Evolutionary conservation across 2,888 invertebrate species (phyloP).

Genomic region (Piscicola geometra): DNA sequence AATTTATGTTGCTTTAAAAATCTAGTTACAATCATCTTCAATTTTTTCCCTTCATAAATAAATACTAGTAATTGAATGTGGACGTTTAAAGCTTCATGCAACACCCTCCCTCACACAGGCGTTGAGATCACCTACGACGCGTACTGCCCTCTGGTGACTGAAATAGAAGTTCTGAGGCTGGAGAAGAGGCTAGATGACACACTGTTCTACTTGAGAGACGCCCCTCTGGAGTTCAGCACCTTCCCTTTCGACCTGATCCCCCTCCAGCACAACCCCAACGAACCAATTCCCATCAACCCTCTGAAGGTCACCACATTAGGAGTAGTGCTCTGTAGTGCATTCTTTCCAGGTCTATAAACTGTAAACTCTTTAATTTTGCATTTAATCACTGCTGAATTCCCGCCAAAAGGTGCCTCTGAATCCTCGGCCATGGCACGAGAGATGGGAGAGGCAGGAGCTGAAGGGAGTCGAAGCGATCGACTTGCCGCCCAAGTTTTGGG

Average conservation of each 20-base stretch:
- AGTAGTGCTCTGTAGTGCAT: not conserved
- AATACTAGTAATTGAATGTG: not conserved
- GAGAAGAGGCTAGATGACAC: constrained; percentile 88
- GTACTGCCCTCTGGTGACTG: constrained; percentile 86
- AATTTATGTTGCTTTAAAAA: not conserved
- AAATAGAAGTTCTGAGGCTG: constrained; percentile 80
- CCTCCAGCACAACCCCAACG: constrained; percentile 71
- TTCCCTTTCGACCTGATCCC: constrained; percentile 86
- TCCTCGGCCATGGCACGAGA: constrained; percentile 77
- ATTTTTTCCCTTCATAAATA: not conserved
- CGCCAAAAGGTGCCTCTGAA: constrained; percentile 58
- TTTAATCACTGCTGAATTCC: not conserved
- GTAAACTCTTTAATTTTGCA: not conserved
- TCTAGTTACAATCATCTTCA: not conserved
- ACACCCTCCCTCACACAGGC: constrained; percentile 52
- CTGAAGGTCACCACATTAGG: constrained; percentile 50
- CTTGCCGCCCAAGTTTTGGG: constrained; percentile 45
- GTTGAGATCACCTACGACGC: constrained; percentile 74
- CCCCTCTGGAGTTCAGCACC: constrained; percentile 82
- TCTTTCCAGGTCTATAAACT: not conserved
- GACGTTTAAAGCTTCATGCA: not conserved
- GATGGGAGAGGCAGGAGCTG: constrained; percentile 65
- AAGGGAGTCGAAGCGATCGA: constrained; percentile 48
- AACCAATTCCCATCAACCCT: constrained; percentile 71
- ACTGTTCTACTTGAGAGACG: constrained; percentile 79